A percentile compares a stretch with the other conserved stretches of the same genome.
These are phyloP conservation scores for Scaptomyza flava DNA, from an alignment of 2,888 invertebrate genomes.

Conservation along the genomic window DNA sequence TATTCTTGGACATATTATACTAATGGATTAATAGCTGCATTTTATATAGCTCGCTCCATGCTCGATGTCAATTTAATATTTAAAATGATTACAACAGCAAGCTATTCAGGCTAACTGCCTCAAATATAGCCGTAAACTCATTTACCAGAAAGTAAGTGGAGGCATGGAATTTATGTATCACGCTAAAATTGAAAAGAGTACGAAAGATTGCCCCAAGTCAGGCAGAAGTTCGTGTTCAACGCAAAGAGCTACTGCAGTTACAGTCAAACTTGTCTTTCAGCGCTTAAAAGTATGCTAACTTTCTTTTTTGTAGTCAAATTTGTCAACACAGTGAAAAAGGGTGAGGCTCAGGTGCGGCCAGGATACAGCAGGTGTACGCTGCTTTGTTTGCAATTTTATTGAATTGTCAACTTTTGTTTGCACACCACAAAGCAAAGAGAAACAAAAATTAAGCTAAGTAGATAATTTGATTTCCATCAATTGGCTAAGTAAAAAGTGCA, in stretches of 20 bases:
- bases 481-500: constrained; percentile 9
- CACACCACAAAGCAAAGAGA: constrained; percentile 12
- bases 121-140: constrained; percentile 52
- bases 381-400: constrained; percentile 31
- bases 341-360: background rate
- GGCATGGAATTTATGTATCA: constrained; percentile 71
- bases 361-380: constrained; percentile 9
- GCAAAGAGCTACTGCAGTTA: constrained; percentile 29
- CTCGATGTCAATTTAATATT: constrained; percentile 59
- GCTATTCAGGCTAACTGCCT: constrained; percentile 17
- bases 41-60: constrained; percentile 43
- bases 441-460: constrained; percentile 6
- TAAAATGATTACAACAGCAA: constrained; percentile 31
- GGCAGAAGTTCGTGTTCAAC: background rate
- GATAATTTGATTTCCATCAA: constrained; percentile 26
- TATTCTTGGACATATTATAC: constrained; percentile 8
- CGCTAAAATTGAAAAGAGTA: constrained; percentile 51
- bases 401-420: constrained; percentile 41
- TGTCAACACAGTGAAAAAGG: constrained; percentile 11
- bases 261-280: constrained; percentile 3
- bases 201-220: constrained; percentile 58
- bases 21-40: constrained; percentile 71
- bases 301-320: constrained; percentile 12
- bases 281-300: constrained; percentile 28
- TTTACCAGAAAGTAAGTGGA: constrained; percentile 66